Base-by-base conservation (phyloP, 2,888 invertebrate genomes). In the Nudaria mundana region DNA sequence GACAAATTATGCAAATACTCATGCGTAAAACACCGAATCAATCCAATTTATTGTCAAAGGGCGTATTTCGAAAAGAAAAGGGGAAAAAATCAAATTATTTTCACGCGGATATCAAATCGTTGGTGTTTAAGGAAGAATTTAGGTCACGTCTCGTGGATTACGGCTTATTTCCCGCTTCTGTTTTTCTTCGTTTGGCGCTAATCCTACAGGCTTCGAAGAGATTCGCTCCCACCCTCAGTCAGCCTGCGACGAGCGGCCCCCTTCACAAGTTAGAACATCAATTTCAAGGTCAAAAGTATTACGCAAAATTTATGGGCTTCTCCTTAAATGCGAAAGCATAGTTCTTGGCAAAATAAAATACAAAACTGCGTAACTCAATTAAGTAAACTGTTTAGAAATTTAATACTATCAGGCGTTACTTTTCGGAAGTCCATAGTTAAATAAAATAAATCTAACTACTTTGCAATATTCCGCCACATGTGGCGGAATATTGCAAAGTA, bases 151-250 rank as follows among this genome's bases (percentile, higher is more conserved):
- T 79, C 75, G 57, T 73, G 85, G 85, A 86, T 86, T 86, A 85
- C 79, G 81, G 78, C 79, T 84, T 83, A 84, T 86, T 85, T 78
- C 79, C 76, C 75, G 81, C 80, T 78, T 78, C 82, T 76, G 82
- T 84, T 85, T 85, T 83, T 86, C 84, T 84, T 82, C 85, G 84
- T 84, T 84, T 82, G 85, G 78, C 81, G 81, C 73, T 84, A 84
- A 85, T 86, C 85, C 86, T 78, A 64, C 44, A 65, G 80, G 79
- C 68, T 76, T 71, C 71, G 76, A 74, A 64, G 73, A 79, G 80
- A 81, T 81, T 81, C 77, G 35, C 15, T 22, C 12, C 23, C 72
- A 71, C 65, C 63, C 61, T 57, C 63, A 53, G 51, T 28, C 62
- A 38, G 34, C 64, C 51, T 54, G 58, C 62, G 57, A 53, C 56